Conservation (phyloP, 1,140 invertebrate species). For the Drosophila fuyamai region DNA sequence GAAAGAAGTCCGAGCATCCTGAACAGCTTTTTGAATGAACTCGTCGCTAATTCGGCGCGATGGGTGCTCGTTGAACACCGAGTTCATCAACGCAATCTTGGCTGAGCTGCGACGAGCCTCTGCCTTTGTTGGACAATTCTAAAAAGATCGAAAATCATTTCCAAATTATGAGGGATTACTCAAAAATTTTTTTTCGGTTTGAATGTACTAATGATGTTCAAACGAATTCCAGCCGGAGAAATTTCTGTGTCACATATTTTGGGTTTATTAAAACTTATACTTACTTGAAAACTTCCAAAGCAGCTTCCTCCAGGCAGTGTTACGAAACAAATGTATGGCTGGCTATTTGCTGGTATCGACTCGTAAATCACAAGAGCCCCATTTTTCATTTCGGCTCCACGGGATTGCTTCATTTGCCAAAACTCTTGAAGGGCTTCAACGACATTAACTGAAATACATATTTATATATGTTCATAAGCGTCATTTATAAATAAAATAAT, state of each 20-base stretch:
- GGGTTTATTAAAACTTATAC: background rate
- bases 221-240: too few relatives aligned
- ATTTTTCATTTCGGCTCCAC: conserved; percentile 94
- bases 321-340: conserved; percentile 97
- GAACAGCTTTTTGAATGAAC: conserved; percentile 96
- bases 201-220: too few relatives aligned
- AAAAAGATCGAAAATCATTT: background rate
- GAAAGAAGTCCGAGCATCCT: conserved; percentile 91
- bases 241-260: too few relatives aligned
- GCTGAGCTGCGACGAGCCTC: conserved; percentile 96
- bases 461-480: background rate
- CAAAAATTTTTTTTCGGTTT: too few relatives aligned
- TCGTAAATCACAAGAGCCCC: conserved; percentile 97
- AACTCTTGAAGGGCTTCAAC: conserved; percentile 98
- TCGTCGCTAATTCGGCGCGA: conserved; percentile 96
- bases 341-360: conserved; percentile 94
- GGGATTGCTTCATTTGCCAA: conserved; percentile 97
- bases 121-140: conserved; percentile 97
- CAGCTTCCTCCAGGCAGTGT: conserved; percentile 97
- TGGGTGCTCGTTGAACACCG: conserved; percentile 98
- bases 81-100: conserved; percentile 98
- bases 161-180: background rate
- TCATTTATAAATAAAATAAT: background rate
- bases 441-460: conserved; percentile 91
- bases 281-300: conserved; percentile 97